Base-by-base conservation (phyloP, 2,888 invertebrate species). In the Seira sanloemensis region DNA sequence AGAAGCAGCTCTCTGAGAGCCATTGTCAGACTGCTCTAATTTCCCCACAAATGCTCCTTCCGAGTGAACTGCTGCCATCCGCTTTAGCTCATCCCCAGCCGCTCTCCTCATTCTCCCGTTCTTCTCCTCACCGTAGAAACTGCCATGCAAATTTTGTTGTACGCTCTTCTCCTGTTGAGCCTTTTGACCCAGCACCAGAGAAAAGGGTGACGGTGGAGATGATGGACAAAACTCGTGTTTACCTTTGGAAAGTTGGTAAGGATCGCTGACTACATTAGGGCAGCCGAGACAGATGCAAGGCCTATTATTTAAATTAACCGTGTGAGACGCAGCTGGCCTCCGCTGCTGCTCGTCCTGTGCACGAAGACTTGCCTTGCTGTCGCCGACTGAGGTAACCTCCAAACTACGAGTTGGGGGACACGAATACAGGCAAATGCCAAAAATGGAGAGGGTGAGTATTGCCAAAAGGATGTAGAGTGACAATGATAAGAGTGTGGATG, bases 201-300 rank as follows among this genome's bases (percentile, higher is more conserved):
- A 18, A 25, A 68, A 27, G 9, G 9, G 19, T 21, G 21, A 24
- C 68, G 27, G 19, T 18, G 21, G 26, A 27, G 18, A 25, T 68
- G 68, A 68, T 12, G 68, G 68, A 68, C 68, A 18, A 68, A 68
- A 68, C 26, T 68, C 21, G 68, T 26, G n/a, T n/a, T n/a, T 26
- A 2, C 26, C 21, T 16, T 27, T 5, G 16, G n/a, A 68, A 27
- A 68, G 7, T 27, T 21, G 1, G 21, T 9, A 23, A 21, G 62
- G 62, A 62, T 23, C n/a, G n/a, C n/a, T 62, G 19, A 62, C 23
- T 62, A 62, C 21, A 23, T 62, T 23, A 62, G 62, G 62, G 21
- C 21, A 23, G 21, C 21, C 23, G 1, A 62, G 62, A 23, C 62
- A 62, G 62, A 23, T 62, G 62, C 12, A 7, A 62, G 2, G 21